Evolutionary conservation across 2,797 vertebrate genomes (phyloP), one percentile per base, ranked within the genome.

Genomic region (Galago senegalensis): DNA sequence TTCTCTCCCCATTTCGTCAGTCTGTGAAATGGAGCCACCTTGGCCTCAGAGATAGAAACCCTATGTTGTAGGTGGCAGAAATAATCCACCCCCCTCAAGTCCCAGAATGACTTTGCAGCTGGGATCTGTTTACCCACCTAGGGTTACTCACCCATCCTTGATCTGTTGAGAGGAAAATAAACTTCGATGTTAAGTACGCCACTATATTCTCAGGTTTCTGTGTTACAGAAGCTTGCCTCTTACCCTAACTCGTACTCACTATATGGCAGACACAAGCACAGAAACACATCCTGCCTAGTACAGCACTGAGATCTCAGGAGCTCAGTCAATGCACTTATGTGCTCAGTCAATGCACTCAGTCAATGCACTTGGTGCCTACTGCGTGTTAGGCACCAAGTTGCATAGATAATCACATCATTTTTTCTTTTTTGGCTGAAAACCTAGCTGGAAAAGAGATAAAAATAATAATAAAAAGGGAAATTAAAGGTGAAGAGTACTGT

Each of bases 401-500:
- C 29, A 72, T 5, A 82, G 61, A 80, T 86, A 61, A 85, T 70
- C 87, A 72, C 16, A 60, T 21, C 83, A 80, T 12, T 60, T 58
- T 37, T 37, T 29, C 8, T 67, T 31, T 67, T 80, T 93, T 13
- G 2, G 1, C 37, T 94, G 37, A 83, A 17, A 79, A 90, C 91
- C 46, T 81, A 82, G 21, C 7, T 89, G 29, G 65, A 20, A 83
- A 84, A 89, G 40, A 58, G 20, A 60, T 25, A 43, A 56, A 81
- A 72, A 83, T 84, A 89, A 21, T 1, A 94, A 79, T 63, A 53
- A n/a, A 85, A 60, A 85, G 12, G 17, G 56, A 92, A 90, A 95
- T 93, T 84, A 81, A 93, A 94, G 81, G 90, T 83, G 81, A 86
- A 40, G 63, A 91, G 40, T 72, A 40, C 65, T 75, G 12, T 89